phyloP scores from a whole-genome alignment of 2,888 invertebrate species.

The Slavum lentiscoides region DNA sequence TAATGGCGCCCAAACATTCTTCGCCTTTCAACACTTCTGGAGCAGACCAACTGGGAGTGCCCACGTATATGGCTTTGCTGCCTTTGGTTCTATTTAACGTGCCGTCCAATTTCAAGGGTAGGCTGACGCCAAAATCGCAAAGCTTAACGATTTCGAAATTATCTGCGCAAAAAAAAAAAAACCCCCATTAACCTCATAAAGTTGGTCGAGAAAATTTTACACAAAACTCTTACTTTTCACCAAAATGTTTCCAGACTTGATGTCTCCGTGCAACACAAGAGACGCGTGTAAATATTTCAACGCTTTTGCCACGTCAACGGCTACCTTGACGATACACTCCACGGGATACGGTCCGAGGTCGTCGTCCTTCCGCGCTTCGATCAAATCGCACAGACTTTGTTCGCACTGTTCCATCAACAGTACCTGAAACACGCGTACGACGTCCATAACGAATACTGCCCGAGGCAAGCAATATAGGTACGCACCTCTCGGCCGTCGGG shows the following conservation, averaged over 20 bases:
- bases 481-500: conserved; percentile 63
- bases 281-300: conserved; percentile 77
- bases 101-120: conserved; percentile 71
- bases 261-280: conserved; percentile 76
- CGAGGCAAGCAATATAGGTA: no score
- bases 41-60: conserved; percentile 78
- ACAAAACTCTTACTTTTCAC: conserved; percentile 63
- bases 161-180: conserved; percentile 59
- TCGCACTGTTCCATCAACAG: conserved; percentile 81
- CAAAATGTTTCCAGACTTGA: conserved; percentile 81
- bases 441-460: no score
- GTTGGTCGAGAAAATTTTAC: neutral
- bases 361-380: conserved; percentile 70
- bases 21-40: conserved; percentile 71
- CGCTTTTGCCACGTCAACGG: conserved; percentile 70
- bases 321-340: conserved; percentile 69
- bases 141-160: conserved; percentile 76
- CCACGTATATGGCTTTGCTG: conserved; percentile 67
- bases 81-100: conserved; percentile 58
- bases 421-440: conserved; percentile 59
- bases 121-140: conserved; percentile 83
- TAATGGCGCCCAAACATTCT: conserved; percentile 59
- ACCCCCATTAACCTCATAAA: neutral
- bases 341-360: conserved; percentile 67
- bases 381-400: conserved; percentile 72